Conservation (phyloP, 2,888 invertebrate species). For the Drosophila setosimentum region DNA sequence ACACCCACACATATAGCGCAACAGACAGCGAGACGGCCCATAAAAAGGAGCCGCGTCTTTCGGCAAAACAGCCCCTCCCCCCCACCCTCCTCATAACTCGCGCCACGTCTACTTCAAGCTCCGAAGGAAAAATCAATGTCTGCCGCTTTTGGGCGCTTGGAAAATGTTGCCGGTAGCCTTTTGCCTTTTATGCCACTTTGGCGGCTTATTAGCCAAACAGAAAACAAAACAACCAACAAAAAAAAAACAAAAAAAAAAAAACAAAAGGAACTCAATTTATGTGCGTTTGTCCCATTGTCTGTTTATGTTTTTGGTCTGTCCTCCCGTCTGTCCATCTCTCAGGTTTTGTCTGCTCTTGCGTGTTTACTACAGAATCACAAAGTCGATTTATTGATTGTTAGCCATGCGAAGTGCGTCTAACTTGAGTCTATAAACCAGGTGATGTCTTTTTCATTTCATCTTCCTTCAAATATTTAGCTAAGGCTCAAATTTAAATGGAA, state of each 20-base stretch:
- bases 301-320: slow-evolving; percentile 18
- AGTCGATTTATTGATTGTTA: slow-evolving; percentile 57
- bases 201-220: slow-evolving; percentile 62
- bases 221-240: slow-evolving; percentile 5
- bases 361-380: slow-evolving; percentile 32
- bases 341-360: slow-evolving; percentile 3
- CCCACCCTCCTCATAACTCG: background rate
- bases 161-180: slow-evolving; percentile 41
- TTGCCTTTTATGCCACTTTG: slow-evolving; percentile 55
- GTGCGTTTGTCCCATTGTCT: slow-evolving; percentile 32
- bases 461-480: background rate
- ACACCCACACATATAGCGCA: slow-evolving; percentile 16
- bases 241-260: slow-evolving; percentile 12
- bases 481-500: background rate
- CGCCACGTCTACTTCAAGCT: background rate
- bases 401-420: slow-evolving; percentile 33
- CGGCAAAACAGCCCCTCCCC: background rate
- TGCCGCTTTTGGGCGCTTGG: slow-evolving; percentile 30
- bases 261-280: slow-evolving; percentile 32
- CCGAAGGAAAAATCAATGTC: slow-evolving; percentile 66
- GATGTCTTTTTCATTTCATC: background rate
- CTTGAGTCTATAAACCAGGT: slow-evolving; percentile 16
- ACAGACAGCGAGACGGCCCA: slow-evolving; percentile 60
- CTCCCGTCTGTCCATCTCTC: background rate
- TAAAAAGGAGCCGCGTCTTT: slow-evolving; percentile 65